phyloP scores from a whole-genome alignment of 2,113 vertebrate genomes.

The Typhlomys cinereus region DNA sequence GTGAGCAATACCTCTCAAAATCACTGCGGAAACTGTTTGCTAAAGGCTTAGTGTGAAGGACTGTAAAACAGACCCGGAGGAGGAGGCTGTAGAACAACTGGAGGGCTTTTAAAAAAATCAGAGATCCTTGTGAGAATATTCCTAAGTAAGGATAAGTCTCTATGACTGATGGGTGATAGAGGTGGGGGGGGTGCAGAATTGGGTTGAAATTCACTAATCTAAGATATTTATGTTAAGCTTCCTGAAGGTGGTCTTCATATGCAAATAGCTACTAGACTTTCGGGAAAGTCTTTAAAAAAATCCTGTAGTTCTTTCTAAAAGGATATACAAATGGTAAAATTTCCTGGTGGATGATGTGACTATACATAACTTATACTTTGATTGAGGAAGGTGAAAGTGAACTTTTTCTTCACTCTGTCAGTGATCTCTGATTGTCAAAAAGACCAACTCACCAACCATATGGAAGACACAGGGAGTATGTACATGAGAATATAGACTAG shows the following conservation, averaged over 20 bases:
- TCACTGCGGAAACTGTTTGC: background rate
- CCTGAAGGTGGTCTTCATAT: background rate
- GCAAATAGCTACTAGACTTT: background rate
- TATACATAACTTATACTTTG: slow-evolving; percentile 6
- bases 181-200: background rate
- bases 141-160: background rate
- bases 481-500: background rate
- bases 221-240: background rate
- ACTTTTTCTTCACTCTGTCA: background rate
- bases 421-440: background rate
- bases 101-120: background rate
- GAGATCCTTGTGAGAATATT: too few relatives aligned
- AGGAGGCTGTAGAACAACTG: rapidly evolving
- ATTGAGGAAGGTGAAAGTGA: background rate
- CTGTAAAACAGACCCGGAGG: background rate
- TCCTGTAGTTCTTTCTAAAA: too few relatives aligned
- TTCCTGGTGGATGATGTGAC: background rate
- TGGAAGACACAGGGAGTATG: background rate
- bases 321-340: too few relatives aligned
- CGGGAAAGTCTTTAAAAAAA: too few relatives aligned
- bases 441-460: background rate
- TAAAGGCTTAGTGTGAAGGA: background rate
- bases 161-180: rapidly evolving
- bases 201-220: background rate
- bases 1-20: background rate